Base-by-base conservation (phyloP, 2,797 vertebrate genomes). In the Prunella strophiata region DNA sequence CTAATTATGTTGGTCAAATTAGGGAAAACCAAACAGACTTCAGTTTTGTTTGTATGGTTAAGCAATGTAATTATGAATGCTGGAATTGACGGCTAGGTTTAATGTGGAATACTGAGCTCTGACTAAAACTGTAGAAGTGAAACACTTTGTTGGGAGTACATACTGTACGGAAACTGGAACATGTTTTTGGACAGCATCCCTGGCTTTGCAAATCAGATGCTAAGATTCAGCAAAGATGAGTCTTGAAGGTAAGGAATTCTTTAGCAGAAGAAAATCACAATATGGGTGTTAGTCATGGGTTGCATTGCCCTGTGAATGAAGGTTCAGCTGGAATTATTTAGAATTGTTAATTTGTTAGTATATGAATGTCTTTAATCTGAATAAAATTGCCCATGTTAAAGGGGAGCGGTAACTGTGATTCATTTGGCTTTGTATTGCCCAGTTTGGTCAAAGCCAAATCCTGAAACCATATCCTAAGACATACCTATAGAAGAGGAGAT, bases 101-200 rank as follows among this genome's bases (percentile, higher is more conserved):
- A 55, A 82, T 91, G 65, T 89, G 65, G 80, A 93, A 93, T 95
- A 82, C 67, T 68, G 74, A 90, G 85, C 71, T 85, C 74, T 89
- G 83, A 93, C 80, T 95, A 74, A 95, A 96, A 96, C 93, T 83
- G 85, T 84, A 1, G 90, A 89, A 95, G 85, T 83, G 94, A 96
- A 93, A 67, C 80, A 75, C 83, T 97, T 92, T 85, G 91, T 94
- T 95, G 80, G 83, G 95, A 97, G 96, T 94, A 96, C 96, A 94
- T 94, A 94, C 77, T 94, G 96, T 97, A 94, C 91, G 1, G 89
- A 96, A 94, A 76, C 93, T 89, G 80, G 94, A 97, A 96, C 96
- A 96, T 94, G 94, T 95, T 97, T 97, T 97, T 97, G 96, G 96
- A 96, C 52, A 43, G 88, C 83, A 68, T 96, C 89, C 94, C 90